Percentiles rank a stretch among this genome's conserved stretches.
phyloP scores from a whole-genome alignment of 2,113 vertebrate species.

The Cromileptes altivelis region DNA sequence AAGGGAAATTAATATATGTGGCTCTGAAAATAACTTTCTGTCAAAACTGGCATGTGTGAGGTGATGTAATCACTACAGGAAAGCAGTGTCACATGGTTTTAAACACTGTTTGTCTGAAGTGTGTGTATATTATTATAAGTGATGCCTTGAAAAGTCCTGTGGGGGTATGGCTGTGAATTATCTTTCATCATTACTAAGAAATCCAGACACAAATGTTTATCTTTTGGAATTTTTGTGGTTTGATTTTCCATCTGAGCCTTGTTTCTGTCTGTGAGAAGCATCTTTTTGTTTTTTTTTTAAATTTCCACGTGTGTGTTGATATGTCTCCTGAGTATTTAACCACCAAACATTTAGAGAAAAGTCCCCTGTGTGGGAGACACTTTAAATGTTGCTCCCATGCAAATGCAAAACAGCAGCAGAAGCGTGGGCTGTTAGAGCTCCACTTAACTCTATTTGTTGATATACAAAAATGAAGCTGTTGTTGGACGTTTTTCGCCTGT shows the following conservation, averaged over 20 bases:
- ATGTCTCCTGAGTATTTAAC: constrained; percentile 22
- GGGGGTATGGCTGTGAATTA: background rate
- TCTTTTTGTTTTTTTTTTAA: constrained; percentile 3
- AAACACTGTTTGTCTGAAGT: background rate
- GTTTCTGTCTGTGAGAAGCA: background rate
- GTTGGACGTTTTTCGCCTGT: background rate
- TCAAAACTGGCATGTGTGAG: background rate
- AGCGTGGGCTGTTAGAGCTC: constrained; percentile 33
- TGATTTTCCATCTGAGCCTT: constrained; percentile 18
- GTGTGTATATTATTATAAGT: background rate
- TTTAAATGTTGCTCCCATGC: background rate
- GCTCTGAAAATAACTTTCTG: background rate
- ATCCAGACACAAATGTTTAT: background rate
- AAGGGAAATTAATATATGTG: too few relatives aligned
- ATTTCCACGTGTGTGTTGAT: constrained; percentile 22
- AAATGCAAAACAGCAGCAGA: background rate
- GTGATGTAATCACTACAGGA: background rate
- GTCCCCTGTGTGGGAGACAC: constrained; percentile 74
- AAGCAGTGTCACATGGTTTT: background rate
- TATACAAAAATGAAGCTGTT: background rate
- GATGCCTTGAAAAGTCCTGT: background rate
- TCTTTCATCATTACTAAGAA: constrained; percentile 2
- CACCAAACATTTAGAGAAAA: constrained; percentile 51
- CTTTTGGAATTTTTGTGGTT: constrained; percentile 44
- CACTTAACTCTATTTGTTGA: background rate